Evolutionary conservation across 2,113 vertebrate genomes (phyloP).

Genomic region (Casuarius casuarius): DNA sequence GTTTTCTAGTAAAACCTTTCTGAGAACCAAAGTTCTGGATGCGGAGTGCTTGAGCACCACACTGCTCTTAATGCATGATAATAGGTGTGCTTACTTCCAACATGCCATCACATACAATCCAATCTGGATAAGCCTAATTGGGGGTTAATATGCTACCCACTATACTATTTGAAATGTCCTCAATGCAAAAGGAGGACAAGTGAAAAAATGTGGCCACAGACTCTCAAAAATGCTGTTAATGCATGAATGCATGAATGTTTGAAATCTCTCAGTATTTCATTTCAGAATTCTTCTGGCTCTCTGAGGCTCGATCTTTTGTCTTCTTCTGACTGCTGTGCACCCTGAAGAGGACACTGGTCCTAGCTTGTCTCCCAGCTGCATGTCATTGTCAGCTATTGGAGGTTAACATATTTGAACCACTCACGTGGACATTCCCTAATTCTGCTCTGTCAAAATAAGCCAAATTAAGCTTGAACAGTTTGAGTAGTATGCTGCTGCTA

Average conservation of each 20-base stretch:
- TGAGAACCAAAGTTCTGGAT: not conserved
- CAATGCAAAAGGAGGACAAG: not conserved
- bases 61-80: not conserved
- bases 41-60: not conserved
- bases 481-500: not conserved
- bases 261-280: not conserved
- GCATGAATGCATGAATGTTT: slow-evolving; percentile 7
- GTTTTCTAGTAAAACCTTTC: not conserved
- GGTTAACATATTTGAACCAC: rapidly evolving
- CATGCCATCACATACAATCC: rapidly evolving
- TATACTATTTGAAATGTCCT: not conserved
- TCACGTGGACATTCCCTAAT: not conserved
- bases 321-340: not conserved
- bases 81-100: not conserved
- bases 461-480: not conserved
- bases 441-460: not conserved
- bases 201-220: not conserved
- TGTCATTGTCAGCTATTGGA: not conserved
- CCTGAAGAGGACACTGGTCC: not conserved
- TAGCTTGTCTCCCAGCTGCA: not conserved
- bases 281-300: slow-evolving; percentile 22
- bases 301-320: not conserved
- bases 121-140: not conserved
- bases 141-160: not conserved
- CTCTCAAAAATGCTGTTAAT: not conserved